Evolutionary conservation across 2,113 vertebrate species (phyloP).

Genomic region (Gulo gulo): DNA sequence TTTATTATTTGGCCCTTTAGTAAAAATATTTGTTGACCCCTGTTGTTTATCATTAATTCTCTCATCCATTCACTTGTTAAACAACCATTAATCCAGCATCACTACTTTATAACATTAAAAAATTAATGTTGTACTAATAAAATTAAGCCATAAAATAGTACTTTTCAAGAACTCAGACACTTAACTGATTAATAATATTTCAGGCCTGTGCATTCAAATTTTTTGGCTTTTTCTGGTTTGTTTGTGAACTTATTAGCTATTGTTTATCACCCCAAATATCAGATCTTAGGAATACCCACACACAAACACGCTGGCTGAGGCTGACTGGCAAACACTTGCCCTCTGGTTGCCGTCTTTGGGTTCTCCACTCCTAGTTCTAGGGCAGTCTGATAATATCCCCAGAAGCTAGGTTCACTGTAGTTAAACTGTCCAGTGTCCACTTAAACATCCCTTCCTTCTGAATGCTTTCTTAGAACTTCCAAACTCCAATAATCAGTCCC

Average conservation of each 20-base stretch:
- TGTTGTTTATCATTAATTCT: neutral
- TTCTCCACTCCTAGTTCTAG: neutral
- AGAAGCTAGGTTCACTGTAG: neutral
- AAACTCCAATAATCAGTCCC: neutral
- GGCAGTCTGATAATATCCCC: neutral
- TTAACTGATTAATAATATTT: neutral
- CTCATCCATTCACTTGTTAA: neutral
- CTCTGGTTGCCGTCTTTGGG: neutral
- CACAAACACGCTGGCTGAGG: neutral
- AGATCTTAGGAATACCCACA: neutral
- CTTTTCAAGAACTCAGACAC: conserved; percentile 27
- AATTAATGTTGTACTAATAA: neutral
- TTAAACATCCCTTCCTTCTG: neutral
- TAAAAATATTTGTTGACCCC: neutral
- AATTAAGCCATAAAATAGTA: conserved; percentile 6
- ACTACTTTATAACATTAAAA: neutral
- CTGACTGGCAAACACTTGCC: neutral
- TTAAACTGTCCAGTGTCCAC: neutral
- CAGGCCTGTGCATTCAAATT: neutral
- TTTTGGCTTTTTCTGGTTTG: neutral
- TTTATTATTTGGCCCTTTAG: neutral
- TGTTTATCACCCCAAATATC: neutral
- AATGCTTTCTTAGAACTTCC: neutral
- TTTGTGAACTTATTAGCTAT: conserved; percentile 9
- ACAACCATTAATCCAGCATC: neutral